A percentile compares a stretch with the other conserved stretches of the same genome.
These are phyloP conservation scores for Ochropacha duplaris DNA, from an alignment of 2,888 invertebrate species.

Conservation along the genomic window DNA sequence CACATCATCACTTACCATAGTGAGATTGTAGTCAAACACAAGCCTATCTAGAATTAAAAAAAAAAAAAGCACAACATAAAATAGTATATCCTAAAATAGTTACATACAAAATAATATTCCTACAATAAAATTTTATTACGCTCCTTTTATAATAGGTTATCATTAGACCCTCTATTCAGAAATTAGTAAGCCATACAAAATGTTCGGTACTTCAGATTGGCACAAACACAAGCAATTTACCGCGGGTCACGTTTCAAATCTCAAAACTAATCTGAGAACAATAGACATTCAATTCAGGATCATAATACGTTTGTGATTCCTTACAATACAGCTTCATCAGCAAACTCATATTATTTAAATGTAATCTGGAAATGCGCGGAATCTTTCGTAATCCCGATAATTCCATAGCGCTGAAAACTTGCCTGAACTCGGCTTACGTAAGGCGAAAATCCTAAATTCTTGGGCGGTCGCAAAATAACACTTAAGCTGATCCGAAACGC, in stretches of 20 bases:
- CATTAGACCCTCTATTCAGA: too few species aligned
- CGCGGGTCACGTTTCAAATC: not conserved
- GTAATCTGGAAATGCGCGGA: constrained; percentile 21
- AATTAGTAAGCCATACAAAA: not conserved
- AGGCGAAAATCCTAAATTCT: constrained; percentile 36
- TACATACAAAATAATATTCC: too few species aligned
- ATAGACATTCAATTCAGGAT: not conserved
- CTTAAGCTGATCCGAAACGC: constrained; percentile 20
- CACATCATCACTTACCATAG: too few species aligned
- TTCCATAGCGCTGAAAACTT: constrained; percentile 28
- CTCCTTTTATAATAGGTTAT: too few species aligned
- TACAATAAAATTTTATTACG: too few species aligned
- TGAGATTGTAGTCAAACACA: too few species aligned
- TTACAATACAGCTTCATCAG: not conserved
- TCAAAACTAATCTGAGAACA: not conserved
- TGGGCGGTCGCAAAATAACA: constrained; percentile 27
- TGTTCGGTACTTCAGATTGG: not conserved
- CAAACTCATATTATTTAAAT: constrained; percentile 18
- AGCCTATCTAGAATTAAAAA: too few species aligned
- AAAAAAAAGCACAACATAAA: too few species aligned
- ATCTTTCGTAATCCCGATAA: constrained; percentile 32
- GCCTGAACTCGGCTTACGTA: constrained; percentile 31
- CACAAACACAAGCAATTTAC: not conserved
- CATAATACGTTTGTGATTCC: not conserved
- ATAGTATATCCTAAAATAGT: too few species aligned